A percentile compares a stretch with the other conserved stretches of the same genome.
phyloP scores from a whole-genome alignment of 2,888 invertebrate genomes.

The Aquatica leii region DNA sequence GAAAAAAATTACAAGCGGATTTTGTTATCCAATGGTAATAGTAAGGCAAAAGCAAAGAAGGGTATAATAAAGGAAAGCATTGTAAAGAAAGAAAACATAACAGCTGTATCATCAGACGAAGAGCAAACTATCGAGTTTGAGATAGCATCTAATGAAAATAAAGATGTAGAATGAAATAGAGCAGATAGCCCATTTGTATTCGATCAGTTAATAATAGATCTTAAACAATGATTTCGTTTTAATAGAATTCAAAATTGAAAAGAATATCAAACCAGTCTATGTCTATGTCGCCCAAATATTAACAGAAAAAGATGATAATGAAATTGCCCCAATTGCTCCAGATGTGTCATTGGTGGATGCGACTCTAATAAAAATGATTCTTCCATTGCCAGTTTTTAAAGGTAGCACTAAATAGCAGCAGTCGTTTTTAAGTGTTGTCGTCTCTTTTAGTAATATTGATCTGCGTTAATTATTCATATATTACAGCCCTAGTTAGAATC shows the following conservation, averaged over 20 bases:
- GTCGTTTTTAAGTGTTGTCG: background rate
- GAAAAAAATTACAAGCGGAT: too few relatives aligned
- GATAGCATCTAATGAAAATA: background rate
- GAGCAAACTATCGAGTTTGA: too few relatives aligned
- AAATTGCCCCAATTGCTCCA: background rate
- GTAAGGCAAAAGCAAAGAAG: too few relatives aligned
- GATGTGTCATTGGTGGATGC: background rate
- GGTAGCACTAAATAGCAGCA: background rate
- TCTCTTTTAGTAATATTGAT: background rate
- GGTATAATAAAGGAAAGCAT: too few relatives aligned
- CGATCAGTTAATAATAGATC: background rate
- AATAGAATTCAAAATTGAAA: background rate
- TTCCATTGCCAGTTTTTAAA: background rate
- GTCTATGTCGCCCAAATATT: too few relatives aligned
- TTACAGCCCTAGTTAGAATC: too few relatives aligned
- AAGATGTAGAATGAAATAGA: background rate
- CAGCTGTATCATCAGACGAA: too few relatives aligned
- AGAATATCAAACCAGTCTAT: too few relatives aligned
- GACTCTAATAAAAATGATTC: conserved; percentile 2
- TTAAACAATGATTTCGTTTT: background rate
- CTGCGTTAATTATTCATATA: background rate
- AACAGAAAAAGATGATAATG: too few relatives aligned
- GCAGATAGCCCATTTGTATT: background rate
- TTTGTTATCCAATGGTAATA: too few relatives aligned
- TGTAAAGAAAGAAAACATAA: too few relatives aligned